Conservation (phyloP, 2,797 vertebrate species). For the Sebastes hubbsi region DNA sequence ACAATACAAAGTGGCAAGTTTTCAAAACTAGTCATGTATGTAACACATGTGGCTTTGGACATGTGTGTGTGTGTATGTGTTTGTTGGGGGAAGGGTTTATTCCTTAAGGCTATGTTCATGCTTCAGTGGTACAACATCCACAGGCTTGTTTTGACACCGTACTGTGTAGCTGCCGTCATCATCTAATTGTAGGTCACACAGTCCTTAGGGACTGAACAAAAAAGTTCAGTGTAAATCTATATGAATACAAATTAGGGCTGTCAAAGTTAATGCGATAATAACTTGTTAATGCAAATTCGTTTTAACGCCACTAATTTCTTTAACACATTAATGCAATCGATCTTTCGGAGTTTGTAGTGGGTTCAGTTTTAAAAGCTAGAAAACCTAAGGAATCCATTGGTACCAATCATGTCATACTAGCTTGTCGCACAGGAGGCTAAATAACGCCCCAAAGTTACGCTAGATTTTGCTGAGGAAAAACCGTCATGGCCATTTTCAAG, state of each 20-base stretch:
- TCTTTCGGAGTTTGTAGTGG: too few species aligned
- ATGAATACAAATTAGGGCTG: not conserved
- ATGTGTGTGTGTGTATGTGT: not conserved
- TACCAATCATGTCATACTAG: too few species aligned
- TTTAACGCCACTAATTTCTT: too few species aligned
- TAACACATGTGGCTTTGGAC: conserved; percentile 6
- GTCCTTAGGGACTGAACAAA: not conserved
- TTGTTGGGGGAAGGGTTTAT: conserved; percentile 5
- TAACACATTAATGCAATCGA: too few species aligned
- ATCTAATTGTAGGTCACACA: conserved; percentile 5
- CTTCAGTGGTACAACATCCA: conserved; percentile 42
- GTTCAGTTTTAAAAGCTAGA: too few species aligned
- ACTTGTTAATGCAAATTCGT: too few species aligned
- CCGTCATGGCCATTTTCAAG: too few species aligned
- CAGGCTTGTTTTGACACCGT: conserved; percentile 31
- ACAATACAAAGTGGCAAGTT: conserved; percentile 15
- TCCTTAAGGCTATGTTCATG: conserved; percentile 35
- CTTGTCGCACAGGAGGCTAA: too few species aligned
- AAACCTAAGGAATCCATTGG: too few species aligned
- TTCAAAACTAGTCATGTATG: conserved; percentile 26
- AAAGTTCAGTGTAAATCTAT: not conserved
- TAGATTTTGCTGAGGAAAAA: too few species aligned
- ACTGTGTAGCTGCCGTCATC: conserved; percentile 10
- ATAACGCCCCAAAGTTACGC: too few species aligned
- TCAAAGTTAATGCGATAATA: too few species aligned